Base-by-base conservation (phyloP, 1,140 invertebrate genomes). In the Mactra quadrangularis region DNA sequence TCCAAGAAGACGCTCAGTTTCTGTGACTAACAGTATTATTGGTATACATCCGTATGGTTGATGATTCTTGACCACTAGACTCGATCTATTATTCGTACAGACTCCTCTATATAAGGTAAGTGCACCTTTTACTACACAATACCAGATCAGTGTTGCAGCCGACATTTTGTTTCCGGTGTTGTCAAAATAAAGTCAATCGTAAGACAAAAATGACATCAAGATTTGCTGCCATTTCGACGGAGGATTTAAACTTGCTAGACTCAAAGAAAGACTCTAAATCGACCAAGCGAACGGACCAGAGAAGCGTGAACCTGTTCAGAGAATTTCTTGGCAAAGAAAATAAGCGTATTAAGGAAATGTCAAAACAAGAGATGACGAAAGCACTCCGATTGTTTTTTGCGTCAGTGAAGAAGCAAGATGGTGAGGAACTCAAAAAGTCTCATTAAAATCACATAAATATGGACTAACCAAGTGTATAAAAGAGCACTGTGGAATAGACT, bases 281-380 rank as follows among this genome's bases (percentile, higher is more conserved):
- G 9, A 50, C 45, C 45, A 50, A 50, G 45, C 45, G 45, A 50
- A 50, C 45, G 19, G 45, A 11, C 19, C 45, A 50, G 45, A 9
- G 45, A 50, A 50, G 45, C 45, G 19, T 50, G 9, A 50, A 50
- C 45, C 9, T 50, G 45, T 50, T 50, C 19, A 50, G 45, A 50
- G 45, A 50, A 50, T 50, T 50, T 50, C 45, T 50, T 50, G 45
- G 45, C 45, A 50, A 50, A 50, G 45, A 50, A 50, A 50, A 50
- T 50, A 50, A 19, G 45, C 45, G n/a, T n/a, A n/a, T n/a, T n/a
- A n/a, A n/a, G n/a, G n/a, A n/a, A n/a, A n/a, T n/a, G n/a, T n/a
- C 19, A 19, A 11, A 7, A 7, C 7, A 57, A 9, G 15, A 27
- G 9, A 41, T 71, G 3, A 71, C 50, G 29, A 31, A 45, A 25